Evolutionary conservation across 2,888 invertebrate species (phyloP), one percentile per base, ranked within the genome.

Genomic region (Anthophora plumipes): DNA sequence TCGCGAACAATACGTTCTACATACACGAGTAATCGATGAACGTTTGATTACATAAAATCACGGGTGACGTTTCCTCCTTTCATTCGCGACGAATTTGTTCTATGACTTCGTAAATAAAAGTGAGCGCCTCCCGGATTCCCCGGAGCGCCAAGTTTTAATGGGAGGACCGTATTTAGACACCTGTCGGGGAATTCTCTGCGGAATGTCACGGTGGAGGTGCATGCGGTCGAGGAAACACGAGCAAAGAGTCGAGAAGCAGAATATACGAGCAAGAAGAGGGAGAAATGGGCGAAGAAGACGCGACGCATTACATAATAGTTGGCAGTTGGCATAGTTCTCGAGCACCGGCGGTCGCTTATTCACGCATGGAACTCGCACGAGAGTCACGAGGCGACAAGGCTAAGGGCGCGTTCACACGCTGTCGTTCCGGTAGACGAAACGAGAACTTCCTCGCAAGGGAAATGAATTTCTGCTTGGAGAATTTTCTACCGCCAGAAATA

Each of bases 281-380:
- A 68, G 68, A 80, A 66, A 74, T 14, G 74, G 66, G 77, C 25
- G 80, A 68, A 77, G 84, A 80, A 85, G 87, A 81, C 77, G 69
- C 78, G 83, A 82, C 76, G 78, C 71, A 72, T 90, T 90, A 82
- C 89, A 84, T 88, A 90, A 90, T 82, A 86, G 88, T 86, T 89
- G 87, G 86, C 86, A 89, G 90, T 88, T 89, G 90, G 86, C 90
- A 90, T 88, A 90, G 86, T 90, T 90, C 85, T 86, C 81, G 77
- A 68, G 73, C 67, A 84, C 77, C n/a, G 77, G 55, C 77, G 76
- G 77, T 61, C 84, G 84, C 70, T 86, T 88, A 87, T 86, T 89
- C 86, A 84, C 85, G 76, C 84, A 66, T 69, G 82, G 82, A 82
- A 82, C 80, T 86, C 76, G 69, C 73, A 52, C 41, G 71, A 54